These are phyloP conservation scores for Sebastes elongatus DNA, from an alignment of 2,797 vertebrate species.

Conservation along the genomic window DNA sequence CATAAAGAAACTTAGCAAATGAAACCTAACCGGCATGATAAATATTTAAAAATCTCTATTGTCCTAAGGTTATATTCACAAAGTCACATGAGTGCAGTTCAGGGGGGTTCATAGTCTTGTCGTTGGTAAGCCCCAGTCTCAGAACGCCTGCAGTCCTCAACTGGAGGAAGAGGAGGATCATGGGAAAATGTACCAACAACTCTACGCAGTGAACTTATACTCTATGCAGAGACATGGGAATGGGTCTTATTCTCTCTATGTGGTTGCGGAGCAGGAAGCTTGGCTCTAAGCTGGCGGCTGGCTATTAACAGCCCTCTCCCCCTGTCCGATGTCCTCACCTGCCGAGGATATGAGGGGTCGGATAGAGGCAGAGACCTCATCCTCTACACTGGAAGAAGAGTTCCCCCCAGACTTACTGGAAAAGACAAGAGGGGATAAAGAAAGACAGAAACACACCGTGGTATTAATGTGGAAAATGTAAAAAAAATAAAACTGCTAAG, in stretches of 20 bases:
- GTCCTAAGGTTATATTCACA: conserved; percentile 81
- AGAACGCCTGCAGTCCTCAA: conserved; percentile 83
- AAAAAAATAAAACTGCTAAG: background rate
- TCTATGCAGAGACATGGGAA: conserved; percentile 76
- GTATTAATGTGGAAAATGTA: conserved; percentile 73
- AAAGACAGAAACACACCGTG: conserved; percentile 64
- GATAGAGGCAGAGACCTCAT: conserved; percentile 95
- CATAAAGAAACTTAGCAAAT: conserved; percentile 35
- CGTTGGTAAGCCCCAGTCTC: conserved; percentile 80
- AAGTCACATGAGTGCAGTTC: conserved; percentile 77
- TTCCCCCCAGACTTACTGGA: conserved; percentile 96
- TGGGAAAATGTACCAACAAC: conserved; percentile 77
- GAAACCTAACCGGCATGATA: conserved; percentile 58
- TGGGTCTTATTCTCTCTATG: conserved; percentile 58
- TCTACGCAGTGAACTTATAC: conserved; percentile 75
- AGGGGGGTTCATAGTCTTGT: conserved; percentile 75
- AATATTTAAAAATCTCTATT: conserved; percentile 50
- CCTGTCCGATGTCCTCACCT: conserved; percentile 80
- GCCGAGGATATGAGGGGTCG: conserved; percentile 91
- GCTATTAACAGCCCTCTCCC: conserved; percentile 62
- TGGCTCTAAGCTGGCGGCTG: conserved; percentile 49
- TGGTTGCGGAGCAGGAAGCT: conserved; percentile 28
- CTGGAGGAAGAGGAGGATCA: conserved; percentile 84
- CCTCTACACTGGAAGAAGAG: conserved; percentile 94
- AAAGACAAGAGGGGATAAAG: conserved; percentile 75